Evolutionary conservation across 2,113 vertebrate genomes (phyloP), one percentile per base, ranked within the genome.

Genomic region (Corynorhinus townsendii): DNA sequence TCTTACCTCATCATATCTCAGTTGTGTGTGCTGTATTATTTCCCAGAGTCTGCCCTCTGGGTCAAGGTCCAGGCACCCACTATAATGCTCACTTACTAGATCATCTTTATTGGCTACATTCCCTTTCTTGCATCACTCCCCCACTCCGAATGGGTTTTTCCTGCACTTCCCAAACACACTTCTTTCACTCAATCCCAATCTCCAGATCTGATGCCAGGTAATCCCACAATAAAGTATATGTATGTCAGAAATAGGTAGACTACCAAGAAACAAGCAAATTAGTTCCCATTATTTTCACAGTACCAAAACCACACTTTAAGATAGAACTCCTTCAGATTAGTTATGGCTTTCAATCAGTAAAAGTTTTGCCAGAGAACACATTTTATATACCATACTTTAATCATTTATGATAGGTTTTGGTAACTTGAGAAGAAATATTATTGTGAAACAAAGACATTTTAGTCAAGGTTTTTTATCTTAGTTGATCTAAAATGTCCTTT

Each of bases 401-500:
- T 86, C 93, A 93, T 89, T 98, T 97, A 93, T 86, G 94, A 87
- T 59, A 97, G 64, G 45, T 95, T 83, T 90, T 91, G 84, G 92
- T 94, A 96, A 30, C 68, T 94, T 97, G 81, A 62, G 20, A 95
- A 91, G 94, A 93, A 98, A 96, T 84, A 95, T 97, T 91, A 97
- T 96, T 95, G 94, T 96, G 86, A 56, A 62, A 95, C 5, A 2
- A 97, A 96, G 86, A 91, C 87, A 2, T 28, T 98, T 97, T 97
- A 97, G 96, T 85, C 95, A 96, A 97, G 97, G 97, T 83, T 97
- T 97, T 98, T 97, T 95, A 98, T 98, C 97, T 97, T 89, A 59
- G 86, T 93, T 98, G 96, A 86, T 97, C 96, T 97, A 97, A 98
- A 97, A 97, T 96, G 95, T 83, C 88, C 95, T 97, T 98, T 98